Percentiles rank a stretch among this genome's conserved stretches.
These are phyloP conservation scores for Acanthurus leucopareius DNA, from an alignment of 2,797 vertebrate species.

Conservation along the genomic window DNA sequence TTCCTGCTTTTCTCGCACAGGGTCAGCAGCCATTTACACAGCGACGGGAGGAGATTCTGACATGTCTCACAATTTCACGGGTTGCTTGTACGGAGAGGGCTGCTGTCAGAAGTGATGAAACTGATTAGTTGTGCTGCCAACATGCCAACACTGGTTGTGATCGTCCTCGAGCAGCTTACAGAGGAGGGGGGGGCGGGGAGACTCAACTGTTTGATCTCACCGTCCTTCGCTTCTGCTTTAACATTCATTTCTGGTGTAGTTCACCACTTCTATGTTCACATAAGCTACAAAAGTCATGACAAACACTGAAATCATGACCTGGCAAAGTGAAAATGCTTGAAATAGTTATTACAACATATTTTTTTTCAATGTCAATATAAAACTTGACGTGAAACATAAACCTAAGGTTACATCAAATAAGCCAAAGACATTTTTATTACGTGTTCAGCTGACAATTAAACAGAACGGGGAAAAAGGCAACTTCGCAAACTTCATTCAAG, in stretches of 20 bases:
- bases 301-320: not conserved
- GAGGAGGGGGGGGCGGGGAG: not conserved
- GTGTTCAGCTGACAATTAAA: not conserved
- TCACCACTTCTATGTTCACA: not conserved
- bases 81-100: constrained; percentile 19
- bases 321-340: not conserved
- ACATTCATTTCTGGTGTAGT: not conserved
- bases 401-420: too few relatives aligned
- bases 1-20: not conserved
- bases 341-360: not conserved
- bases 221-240: not conserved
- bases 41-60: not conserved
- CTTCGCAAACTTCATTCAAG: not conserved
- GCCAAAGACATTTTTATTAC: not conserved
- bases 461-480: not conserved
- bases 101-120: constrained; percentile 30
- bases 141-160: constrained; percentile 6
- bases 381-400: not conserved
- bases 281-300: too few relatives aligned
- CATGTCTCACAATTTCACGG: constrained; percentile 29
- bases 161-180: constrained; percentile 21
- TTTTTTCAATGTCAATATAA: not conserved
- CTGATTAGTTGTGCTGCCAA: constrained; percentile 37
- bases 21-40: constrained; percentile 35
- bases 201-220: not conserved